These are phyloP conservation scores for Panthera uncia DNA, from an alignment of 2,113 vertebrate genomes.

Conservation along the genomic window DNA sequence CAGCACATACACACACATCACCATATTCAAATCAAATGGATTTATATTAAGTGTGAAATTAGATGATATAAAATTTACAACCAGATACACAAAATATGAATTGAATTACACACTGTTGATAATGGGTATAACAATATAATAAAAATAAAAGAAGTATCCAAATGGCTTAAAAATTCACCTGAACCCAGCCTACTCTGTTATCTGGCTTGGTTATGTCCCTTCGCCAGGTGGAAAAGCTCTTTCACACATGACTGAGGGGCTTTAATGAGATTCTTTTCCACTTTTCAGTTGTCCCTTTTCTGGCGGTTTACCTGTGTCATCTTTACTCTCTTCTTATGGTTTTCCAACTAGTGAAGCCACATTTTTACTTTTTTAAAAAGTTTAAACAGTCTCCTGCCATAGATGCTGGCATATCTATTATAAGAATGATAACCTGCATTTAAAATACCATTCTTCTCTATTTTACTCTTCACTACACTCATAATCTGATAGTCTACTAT, in stretches of 20 bases:
- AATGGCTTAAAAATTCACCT: neutral
- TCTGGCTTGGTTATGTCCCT: neutral
- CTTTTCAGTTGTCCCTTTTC: neutral
- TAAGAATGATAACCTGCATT: neutral
- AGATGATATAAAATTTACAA: constrained; percentile 41
- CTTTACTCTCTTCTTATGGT: neutral
- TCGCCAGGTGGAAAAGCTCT: neutral
- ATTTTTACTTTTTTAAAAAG: neutral
- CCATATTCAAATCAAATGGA: constrained; percentile 32
- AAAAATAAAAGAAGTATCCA: neutral
- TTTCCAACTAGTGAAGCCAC: neutral
- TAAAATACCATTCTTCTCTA: neutral
- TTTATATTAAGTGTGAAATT: constrained; percentile 60
- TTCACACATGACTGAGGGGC: neutral
- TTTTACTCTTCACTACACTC: neutral
- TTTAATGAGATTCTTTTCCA: neutral
- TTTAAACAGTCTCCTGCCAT: neutral
- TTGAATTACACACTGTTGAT: constrained; percentile 22
- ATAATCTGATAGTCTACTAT: neutral
- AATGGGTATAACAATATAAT: neutral
- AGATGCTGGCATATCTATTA: neutral
- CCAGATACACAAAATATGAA: constrained; percentile 58
- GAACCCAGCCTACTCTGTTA: neutral
- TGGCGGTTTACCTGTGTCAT: neutral
- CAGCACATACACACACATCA: neutral